phyloP scores from a whole-genome alignment of 2,113 vertebrate genomes.

The Boulengeromyrus knoepffleri region DNA sequence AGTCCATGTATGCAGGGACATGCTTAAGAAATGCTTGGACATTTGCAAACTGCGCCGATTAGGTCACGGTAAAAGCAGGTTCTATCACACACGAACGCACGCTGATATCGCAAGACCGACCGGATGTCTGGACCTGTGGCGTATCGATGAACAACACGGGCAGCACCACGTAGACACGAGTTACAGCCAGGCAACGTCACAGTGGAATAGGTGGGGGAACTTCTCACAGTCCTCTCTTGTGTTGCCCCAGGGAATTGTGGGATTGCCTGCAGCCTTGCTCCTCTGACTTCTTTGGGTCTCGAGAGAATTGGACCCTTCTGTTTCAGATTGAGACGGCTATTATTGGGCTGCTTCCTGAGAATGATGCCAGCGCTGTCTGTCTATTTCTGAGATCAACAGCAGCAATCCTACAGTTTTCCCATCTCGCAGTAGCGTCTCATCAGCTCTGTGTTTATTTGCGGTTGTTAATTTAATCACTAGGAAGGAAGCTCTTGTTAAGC shows the following conservation, averaged over 20 bases:
- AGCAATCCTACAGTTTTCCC: neutral
- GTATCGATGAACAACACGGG: neutral
- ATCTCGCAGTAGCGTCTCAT: neutral
- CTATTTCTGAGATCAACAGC: neutral
- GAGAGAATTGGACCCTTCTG: neutral
- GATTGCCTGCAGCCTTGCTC: neutral
- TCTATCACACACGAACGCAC: neutral
- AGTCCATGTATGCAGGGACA: neutral
- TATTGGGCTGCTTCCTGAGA: slow-evolving; percentile 14
- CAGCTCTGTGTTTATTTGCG: neutral
- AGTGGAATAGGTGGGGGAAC: neutral
- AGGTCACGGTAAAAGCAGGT: neutral
- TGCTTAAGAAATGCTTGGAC: neutral
- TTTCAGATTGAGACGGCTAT: slow-evolving; percentile 15
- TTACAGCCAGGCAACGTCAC: neutral
- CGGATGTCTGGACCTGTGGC: neutral
- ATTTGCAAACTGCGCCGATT: neutral
- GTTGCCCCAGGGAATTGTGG: slow-evolving; percentile 7
- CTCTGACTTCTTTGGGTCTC: neutral
- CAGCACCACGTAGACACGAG: neutral
- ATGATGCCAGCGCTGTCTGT: neutral
- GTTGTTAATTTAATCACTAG: neutral
- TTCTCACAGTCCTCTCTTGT: slow-evolving; percentile 16
- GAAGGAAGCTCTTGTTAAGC: neutral
- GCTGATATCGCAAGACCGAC: neutral